A percentile compares a stretch with the other conserved stretches of the same genome.
Evolutionary conservation across 2,113 vertebrate genomes (phyloP).

Genomic region (Gobio gobio): DNA sequence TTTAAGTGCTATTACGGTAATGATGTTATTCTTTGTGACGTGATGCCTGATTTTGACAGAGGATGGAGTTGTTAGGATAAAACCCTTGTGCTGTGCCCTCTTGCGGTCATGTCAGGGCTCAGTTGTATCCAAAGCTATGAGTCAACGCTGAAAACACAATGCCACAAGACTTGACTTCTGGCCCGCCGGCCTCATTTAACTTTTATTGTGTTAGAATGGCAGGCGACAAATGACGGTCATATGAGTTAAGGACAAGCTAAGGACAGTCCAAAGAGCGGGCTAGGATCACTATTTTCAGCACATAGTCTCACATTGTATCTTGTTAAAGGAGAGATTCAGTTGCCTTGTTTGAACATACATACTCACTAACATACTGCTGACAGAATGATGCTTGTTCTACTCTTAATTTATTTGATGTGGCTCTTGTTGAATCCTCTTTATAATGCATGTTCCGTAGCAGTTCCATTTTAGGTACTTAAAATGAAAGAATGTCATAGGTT

Average conservation of each 20-base stretch:
- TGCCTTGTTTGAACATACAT: background rate
- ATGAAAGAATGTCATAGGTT: background rate
- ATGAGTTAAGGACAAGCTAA: constrained; percentile 67
- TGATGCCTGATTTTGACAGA: constrained; percentile 47
- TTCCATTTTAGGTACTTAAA: background rate
- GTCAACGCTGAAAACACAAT: constrained; percentile 39
- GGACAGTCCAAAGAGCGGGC: constrained; percentile 63
- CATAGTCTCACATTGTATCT: constrained; percentile 53
- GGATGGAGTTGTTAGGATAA: constrained; percentile 7
- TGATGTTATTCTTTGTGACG: constrained; percentile 60
- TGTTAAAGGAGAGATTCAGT: background rate
- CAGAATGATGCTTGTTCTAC: background rate
- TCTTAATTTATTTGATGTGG: background rate
- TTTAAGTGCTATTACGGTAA: constrained; percentile 59
- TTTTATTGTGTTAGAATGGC: constrained; percentile 66
- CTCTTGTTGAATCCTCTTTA: background rate
- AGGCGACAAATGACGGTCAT: constrained; percentile 63
- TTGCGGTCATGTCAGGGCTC: constrained; percentile 46
- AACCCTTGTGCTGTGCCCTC: background rate
- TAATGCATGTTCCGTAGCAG: background rate
- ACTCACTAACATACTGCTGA: background rate
- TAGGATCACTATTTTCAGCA: constrained; percentile 69
- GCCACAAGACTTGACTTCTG: constrained; percentile 37
- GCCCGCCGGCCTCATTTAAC: constrained; percentile 50
- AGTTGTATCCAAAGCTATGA: constrained; percentile 23